Evolutionary conservation across 1,140 invertebrate species (phyloP), one percentile per base, ranked within the genome.

Genomic region (Drosophila oshimai): DNA sequence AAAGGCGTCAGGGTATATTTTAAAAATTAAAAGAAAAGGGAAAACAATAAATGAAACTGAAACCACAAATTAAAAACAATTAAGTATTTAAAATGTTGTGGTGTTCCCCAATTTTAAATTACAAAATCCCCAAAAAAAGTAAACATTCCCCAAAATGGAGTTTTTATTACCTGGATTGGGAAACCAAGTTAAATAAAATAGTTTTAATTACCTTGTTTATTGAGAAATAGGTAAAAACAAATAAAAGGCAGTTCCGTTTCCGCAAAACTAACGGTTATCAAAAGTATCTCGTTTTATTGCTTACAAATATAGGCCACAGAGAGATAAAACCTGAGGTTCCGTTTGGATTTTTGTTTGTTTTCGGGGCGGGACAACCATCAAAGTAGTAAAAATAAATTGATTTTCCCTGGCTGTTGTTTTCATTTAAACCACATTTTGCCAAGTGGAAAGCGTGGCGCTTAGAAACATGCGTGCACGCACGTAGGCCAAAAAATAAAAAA

Each of bases 391-490:
- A 67, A 55, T 58, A 79, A 79, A 84, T 75, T 57, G 42, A 74
- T 75, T 86, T 75, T 65, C 34, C 34, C 34, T 49, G 33, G 54
- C 34, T 47, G 41, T 20, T 37, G 28, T 51, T 72, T 54, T 54
- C 49, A 44, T 49, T 53, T 80, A 29, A 61, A 72, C 47, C 33
- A 45, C 31, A 55, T 60, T 65, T 53, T 29, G 45, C 31, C 34
- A 34, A 24, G 49, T 12, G 60, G 28, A 68, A 41, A 57, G 49
- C 26, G 41, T 33, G 41, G 29, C 61, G 64, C 41, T 17, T 17
- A 47, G 36, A 55, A 45, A 33, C 80, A 64, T 86, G 81, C 76
- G 68, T 68, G 39, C 53, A 65, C 58, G 81, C 80, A 86, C 80
- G 80, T 86, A 86, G 71, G 20, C 80, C 53, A 37, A 13, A 49